A percentile compares a stretch with the other conserved stretches of the same genome.
phyloP scores from a whole-genome alignment of 2,113 vertebrate species.

The Solea solea region DNA sequence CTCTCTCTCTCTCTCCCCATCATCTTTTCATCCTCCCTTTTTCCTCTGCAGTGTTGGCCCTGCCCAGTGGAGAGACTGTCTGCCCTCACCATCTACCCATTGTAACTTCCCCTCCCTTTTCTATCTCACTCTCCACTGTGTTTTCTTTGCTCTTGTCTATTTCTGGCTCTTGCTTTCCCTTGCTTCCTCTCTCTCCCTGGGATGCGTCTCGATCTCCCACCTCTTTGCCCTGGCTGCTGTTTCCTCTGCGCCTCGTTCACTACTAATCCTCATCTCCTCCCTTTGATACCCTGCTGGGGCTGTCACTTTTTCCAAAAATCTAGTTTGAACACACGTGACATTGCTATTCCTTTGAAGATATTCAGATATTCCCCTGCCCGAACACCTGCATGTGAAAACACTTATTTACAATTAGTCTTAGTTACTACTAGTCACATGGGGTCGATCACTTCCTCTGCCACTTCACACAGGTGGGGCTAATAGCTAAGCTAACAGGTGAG shows the following conservation, averaged over 20 bases:
- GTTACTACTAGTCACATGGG: no score
- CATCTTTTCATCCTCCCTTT: slow-evolving; percentile 42
- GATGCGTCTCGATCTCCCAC: slow-evolving; percentile 46
- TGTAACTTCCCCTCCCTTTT: neutral
- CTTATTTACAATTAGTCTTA: no score
- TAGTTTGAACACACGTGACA: no score
- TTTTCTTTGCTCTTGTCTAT: slow-evolving; percentile 53
- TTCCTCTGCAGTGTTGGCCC: slow-evolving; percentile 61
- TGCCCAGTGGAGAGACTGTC: slow-evolving; percentile 45
- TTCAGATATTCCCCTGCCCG: neutral
- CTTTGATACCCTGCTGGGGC: slow-evolving; percentile 14
- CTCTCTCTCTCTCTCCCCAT: slow-evolving; percentile 6
- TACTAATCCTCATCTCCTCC: slow-evolving; percentile 34
- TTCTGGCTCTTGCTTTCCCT: slow-evolving; percentile 54
- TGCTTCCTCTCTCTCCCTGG: slow-evolving; percentile 31
- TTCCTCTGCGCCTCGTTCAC: slow-evolving; percentile 22
- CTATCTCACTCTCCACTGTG: slow-evolving; percentile 35
- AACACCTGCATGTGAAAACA: no score
- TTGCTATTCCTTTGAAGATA: neutral
- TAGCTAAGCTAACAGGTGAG: no score
- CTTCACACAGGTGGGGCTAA: no score
- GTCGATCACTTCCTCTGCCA: no score
- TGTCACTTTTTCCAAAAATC: slow-evolving; percentile 1
- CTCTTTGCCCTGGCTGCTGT: slow-evolving; percentile 44
- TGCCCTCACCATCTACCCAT: slow-evolving; percentile 11